Evolutionary conservation across 2,797 vertebrate genomes (phyloP), one percentile per base, ranked within the genome.

Genomic region (Alcedo atthis): DNA sequence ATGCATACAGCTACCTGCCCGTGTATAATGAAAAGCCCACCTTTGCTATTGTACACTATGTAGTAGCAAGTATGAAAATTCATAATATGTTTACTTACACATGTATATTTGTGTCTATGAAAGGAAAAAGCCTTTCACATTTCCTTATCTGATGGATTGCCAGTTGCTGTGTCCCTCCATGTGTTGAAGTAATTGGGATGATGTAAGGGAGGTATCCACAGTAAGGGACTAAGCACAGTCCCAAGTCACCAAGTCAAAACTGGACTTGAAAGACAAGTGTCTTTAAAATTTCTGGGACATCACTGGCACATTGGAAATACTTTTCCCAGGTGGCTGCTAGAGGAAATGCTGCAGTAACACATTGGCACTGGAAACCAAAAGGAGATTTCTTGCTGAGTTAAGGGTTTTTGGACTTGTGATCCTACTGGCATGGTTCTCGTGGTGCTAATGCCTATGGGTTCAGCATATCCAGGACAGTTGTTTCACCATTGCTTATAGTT

Each of bases 101-200:
- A 5, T 0, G 0, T 40, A 8, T 40, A 12, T 88, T 86, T 86
- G 18, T 42, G 54, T 26, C 42, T 15, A 2, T 10, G 33, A 67
- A 57, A 85, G 63, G 22, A 43, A 91, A 91, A 81, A 59, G 6
- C 15, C 4, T 10, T 81, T 64, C 30, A 46, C 40, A 10, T 73
- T 53, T 15, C 28, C 15, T 46, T 9, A 46, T 71, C 57, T 66
- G 59, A 14, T 17, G 28, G 12, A 5, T 22, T 59, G 12, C 16
- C 1, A 4, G 40, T 15, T 92, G 55, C 59, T 73, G 63, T 19
- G 55, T 94, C 51, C 40, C 28, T 87, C 80, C 8, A 1, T 48
- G 43, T 1, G 3, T 12, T n/a, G 57, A 57, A 73, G 40, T 37
- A 24, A 43, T 35, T 0, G 0, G 8, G 81, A 7, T 77, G 45